Conservation (phyloP, 2,113 vertebrate genomes). For the Antennarius striatus region DNA sequence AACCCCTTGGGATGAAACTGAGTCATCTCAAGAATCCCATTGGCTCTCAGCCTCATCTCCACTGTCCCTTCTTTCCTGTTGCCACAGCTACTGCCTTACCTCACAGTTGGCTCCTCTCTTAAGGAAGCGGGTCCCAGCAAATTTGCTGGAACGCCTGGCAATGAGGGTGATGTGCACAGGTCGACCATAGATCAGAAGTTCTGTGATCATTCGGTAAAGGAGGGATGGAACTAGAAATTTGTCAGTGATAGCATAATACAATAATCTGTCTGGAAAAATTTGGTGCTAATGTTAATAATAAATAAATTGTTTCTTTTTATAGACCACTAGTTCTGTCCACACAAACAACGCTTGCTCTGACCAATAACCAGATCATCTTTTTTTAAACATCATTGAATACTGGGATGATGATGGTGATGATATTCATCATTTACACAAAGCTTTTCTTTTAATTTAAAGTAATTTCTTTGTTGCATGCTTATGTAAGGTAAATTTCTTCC, state of each 20-base stretch:
- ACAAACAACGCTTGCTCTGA: too few species aligned
- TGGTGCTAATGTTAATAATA: neutral
- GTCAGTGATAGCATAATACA: neutral
- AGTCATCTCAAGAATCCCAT: conserved; percentile 57
- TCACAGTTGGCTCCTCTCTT: conserved; percentile 96
- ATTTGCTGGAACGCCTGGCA: conserved; percentile 95
- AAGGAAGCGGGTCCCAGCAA: conserved; percentile 96
- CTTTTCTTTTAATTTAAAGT: too few species aligned
- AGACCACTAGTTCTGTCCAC: too few species aligned
- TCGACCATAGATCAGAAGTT: conserved; percentile 93
- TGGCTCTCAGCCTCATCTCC: conserved; percentile 23
- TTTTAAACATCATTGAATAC: too few species aligned
- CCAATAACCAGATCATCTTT: too few species aligned
- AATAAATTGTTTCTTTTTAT: neutral
- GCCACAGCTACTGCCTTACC: conserved; percentile 78
- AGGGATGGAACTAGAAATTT: neutral
- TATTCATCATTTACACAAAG: neutral
- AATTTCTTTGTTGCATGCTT: neutral
- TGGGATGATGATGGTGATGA: too few species aligned
- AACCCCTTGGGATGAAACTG: conserved; percentile 54
- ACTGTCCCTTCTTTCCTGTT: conserved; percentile 48
- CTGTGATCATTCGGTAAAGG: conserved; percentile 83
- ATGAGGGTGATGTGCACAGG: conserved; percentile 95
- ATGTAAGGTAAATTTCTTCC: neutral
- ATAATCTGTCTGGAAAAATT: neutral